Percentiles rank a stretch among this genome's conserved stretches.
Conservation (phyloP, 2,113 vertebrate species). For the Columbina picui region DNA sequence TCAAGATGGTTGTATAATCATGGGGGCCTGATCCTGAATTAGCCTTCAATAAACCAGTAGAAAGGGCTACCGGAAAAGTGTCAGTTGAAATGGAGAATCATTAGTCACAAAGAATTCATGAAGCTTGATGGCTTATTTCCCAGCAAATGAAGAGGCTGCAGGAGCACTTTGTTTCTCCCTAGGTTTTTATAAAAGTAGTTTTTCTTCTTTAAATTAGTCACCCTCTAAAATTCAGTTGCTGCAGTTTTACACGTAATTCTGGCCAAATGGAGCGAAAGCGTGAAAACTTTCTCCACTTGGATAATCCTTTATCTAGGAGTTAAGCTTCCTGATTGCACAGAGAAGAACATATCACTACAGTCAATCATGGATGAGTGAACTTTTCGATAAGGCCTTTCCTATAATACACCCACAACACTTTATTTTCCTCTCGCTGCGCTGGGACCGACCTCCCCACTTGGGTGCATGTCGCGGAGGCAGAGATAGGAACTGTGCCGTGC, state of each 20-base stretch:
- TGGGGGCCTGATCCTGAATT: background rate
- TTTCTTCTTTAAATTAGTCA: background rate
- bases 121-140: background rate
- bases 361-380: conserved; percentile 22
- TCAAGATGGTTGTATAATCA: background rate
- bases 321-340: conserved; percentile 8
- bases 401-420: conserved; percentile 56
- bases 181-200: background rate
- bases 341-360: background rate
- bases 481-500: conserved; percentile 48
- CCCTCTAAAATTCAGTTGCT: background rate
- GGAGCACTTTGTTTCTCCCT: background rate
- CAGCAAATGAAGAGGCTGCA: background rate
- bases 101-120: background rate
- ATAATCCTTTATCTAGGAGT: conserved; percentile 38
- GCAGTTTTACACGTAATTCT: background rate
- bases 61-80: background rate
- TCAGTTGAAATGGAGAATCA: background rate
- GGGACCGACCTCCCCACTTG: conserved; percentile 45
- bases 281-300: background rate
- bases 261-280: background rate
- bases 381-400: conserved; percentile 60
- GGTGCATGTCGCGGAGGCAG: background rate
- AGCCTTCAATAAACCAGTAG: background rate
- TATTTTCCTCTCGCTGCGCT: conserved; percentile 38